Conservation (phyloP, 2,797 vertebrate species). For the Sternarchorhynchus goeldii region DNA sequence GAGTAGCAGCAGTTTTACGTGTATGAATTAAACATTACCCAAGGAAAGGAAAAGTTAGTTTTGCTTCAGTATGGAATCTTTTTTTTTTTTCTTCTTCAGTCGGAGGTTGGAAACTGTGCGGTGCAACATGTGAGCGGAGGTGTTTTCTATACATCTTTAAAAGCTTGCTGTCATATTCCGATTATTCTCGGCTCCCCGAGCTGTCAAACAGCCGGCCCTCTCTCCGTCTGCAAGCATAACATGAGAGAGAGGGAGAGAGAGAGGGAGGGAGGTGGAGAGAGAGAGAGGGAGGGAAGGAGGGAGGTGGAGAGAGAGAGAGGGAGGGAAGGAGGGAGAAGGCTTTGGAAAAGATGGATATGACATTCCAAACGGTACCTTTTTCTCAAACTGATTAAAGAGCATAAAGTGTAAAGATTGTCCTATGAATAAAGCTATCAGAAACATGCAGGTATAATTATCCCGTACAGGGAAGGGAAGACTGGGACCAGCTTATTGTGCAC, state of each 20-base stretch:
- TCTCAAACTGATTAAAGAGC: constrained; percentile 52
- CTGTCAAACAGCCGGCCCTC: constrained; percentile 46
- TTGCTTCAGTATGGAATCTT: constrained; percentile 33
- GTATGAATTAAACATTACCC: constrained; percentile 49
- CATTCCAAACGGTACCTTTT: constrained; percentile 52
- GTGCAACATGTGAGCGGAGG: constrained; percentile 28
- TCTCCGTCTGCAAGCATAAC: constrained; percentile 44
- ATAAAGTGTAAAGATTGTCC: constrained; percentile 48
- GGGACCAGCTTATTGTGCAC: constrained; percentile 31
- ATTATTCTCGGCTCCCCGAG: constrained; percentile 53
- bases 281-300: constrained; percentile 4
- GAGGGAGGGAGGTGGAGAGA: neutral
- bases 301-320: constrained; percentile 41
- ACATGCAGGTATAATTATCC: constrained; percentile 52
- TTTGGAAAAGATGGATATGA: constrained; percentile 47
- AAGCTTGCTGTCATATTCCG: constrained; percentile 51
- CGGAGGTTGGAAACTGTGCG: constrained; percentile 40
- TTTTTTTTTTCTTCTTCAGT: constrained; percentile 22
- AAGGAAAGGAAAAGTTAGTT: constrained; percentile 35
- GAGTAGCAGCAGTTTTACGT: constrained; percentile 39
- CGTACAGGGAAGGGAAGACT: constrained; percentile 49
- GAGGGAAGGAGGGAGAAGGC: neutral
- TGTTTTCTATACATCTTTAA: constrained; percentile 49
- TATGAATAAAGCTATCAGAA: constrained; percentile 56
- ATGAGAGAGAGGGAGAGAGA: constrained; percentile 30